Evolutionary conservation across 1,140 invertebrate species (phyloP), one percentile per base, ranked within the genome.

Genomic region (Calycopis cecrops): DNA sequence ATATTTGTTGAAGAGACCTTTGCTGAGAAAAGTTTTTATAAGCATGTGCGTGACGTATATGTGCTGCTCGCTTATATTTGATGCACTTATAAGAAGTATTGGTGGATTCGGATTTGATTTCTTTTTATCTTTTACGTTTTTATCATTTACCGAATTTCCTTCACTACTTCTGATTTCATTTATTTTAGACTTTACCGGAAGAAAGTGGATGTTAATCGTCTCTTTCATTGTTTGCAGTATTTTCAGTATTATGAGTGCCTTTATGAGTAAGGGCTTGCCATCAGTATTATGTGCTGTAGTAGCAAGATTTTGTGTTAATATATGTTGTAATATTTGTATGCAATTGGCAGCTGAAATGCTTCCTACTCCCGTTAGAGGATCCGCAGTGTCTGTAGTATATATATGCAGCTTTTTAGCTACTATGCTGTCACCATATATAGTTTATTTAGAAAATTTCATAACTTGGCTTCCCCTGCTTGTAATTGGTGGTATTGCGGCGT

Each of bases 391-490:
- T 12, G 82, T 91, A 35, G 89, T 90, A 55, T 90, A 90, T 52
- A 90, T 92, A 17, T 88, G 90, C 16, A 90, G 91, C 16, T 79
- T 73, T 48, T 16, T 83, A n/a, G 72, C 67, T 1, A 77, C 66
- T 17, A 56, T 78, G 4, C 60, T 83, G 56, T 74, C 78, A 4
- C 75, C 79, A n/a, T 80, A 73, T 48, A 68, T 85, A n/a, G 71
- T 73, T 4, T 80, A 83, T 51, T 61, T 82, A 16, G 63, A 75
- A 48, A 71, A 60, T 4, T 72, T 62, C 34, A 48, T 73, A 7
- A 48, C 80, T 47, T 91, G 91, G 34, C 71, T 95, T 52, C 94
- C 94, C 6, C 79, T 95, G 54, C 89, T 94, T 49, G 88, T 94
- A 18, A 92, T 95, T 90, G 93, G 92, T 16, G 73, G 84, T 1